Evolutionary conservation across 2,797 vertebrate species (phyloP).

Genomic region (Alexandromys oeconomus): DNA sequence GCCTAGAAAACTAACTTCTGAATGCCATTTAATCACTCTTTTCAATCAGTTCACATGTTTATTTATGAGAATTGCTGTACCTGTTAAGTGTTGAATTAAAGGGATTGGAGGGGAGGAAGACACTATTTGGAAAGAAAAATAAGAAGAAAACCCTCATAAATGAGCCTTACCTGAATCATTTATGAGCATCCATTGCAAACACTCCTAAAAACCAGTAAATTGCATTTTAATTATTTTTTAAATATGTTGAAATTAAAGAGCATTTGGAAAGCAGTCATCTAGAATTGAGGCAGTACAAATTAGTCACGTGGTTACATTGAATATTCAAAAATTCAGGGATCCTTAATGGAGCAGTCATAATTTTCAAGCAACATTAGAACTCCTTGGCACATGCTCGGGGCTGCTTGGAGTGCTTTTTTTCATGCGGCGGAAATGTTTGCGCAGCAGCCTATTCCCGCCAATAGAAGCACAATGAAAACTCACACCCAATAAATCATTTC

Average conservation of each 20-base stretch:
- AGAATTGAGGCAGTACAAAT: constrained; percentile 72
- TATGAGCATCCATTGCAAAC: constrained; percentile 73
- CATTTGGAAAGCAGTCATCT: constrained; percentile 77
- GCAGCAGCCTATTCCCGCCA: constrained; percentile 64
- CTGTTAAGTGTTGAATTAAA: constrained; percentile 73
- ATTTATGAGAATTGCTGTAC: constrained; percentile 73
- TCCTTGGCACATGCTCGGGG: constrained; percentile 67
- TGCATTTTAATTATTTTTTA: constrained; percentile 81
- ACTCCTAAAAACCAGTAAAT: constrained; percentile 75
- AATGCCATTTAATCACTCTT: constrained; percentile 67
- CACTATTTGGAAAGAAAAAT: constrained; percentile 38
- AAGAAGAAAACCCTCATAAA: constrained; percentile 57
- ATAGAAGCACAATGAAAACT: constrained; percentile 74
- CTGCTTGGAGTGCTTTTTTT: constrained; percentile 67
- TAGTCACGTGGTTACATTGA: constrained; percentile 75
- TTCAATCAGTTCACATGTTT: constrained; percentile 77
- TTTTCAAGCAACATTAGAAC: constrained; percentile 68
- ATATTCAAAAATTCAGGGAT: constrained; percentile 75
- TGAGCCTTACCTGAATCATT: constrained; percentile 73
- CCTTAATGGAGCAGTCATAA: constrained; percentile 77
- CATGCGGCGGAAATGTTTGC: constrained; percentile 62
- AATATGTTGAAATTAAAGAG: constrained; percentile 80
- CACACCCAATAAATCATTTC: constrained; percentile 82
- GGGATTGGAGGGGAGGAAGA: constrained; percentile 68
- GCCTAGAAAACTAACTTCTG: constrained; percentile 47